phyloP scores from a whole-genome alignment of 2,113 vertebrate species.

The Dunckerocampus dactyliophorus region DNA sequence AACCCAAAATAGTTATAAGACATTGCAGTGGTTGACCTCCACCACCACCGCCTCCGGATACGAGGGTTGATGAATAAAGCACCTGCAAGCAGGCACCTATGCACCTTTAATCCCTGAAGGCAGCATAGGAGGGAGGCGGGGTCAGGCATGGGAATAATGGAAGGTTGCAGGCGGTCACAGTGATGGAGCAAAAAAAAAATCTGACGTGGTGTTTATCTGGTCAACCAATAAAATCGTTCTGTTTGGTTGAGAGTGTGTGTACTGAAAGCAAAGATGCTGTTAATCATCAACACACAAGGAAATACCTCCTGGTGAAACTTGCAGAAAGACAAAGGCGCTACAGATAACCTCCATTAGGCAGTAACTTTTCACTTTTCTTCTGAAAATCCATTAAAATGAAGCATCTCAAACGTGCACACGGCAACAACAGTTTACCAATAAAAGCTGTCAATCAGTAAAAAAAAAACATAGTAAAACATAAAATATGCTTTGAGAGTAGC shows the following conservation, averaged over 20 bases:
- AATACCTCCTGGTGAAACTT: constrained; percentile 13
- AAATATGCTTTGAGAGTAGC: neutral
- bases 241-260: neutral
- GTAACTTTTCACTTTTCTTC: neutral
- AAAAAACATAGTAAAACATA: neutral
- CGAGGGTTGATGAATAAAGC: constrained; percentile 10
- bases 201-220: neutral
- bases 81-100: constrained; percentile 31
- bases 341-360: neutral
- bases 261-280: constrained; percentile 29
- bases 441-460: neutral
- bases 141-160: neutral
- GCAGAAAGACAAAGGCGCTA: neutral
- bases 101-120: constrained; percentile 11
- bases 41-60: neutral
- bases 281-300: constrained; percentile 48
- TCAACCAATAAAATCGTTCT: neutral
- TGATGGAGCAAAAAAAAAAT: neutral
- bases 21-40: constrained; percentile 51
- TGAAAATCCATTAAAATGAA: no score
- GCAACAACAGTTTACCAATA: neutral
- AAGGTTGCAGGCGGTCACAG: neutral
- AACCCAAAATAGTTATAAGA: constrained; percentile 61
- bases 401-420: neutral
- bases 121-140: constrained; percentile 14